phyloP scores from a whole-genome alignment of 2,113 vertebrate species.

The Oncorhynchus kisutch region DNA sequence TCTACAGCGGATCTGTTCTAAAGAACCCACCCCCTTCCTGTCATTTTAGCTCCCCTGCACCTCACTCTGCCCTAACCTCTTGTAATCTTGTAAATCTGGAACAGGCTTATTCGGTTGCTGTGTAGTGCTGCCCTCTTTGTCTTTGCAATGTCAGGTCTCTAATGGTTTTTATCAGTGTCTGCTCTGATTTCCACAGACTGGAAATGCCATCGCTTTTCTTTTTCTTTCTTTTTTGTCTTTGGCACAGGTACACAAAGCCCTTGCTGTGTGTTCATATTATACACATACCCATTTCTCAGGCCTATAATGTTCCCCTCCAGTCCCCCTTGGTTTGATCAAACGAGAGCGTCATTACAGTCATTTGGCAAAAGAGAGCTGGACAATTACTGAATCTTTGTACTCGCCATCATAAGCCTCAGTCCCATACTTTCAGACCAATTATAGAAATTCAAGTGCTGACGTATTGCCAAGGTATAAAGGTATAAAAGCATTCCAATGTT shows the following conservation, averaged over 20 bases:
- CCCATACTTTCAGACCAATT: background rate
- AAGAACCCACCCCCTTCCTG: background rate
- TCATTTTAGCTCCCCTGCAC: background rate
- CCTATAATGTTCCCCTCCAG: background rate
- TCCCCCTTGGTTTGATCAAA: constrained; percentile 1
- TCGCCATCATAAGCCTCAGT: background rate
- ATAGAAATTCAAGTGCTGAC: background rate
- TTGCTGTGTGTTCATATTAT: background rate
- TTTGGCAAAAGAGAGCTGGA: constrained; percentile 7
- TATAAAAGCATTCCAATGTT: too few species aligned
- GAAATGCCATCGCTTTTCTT: background rate
- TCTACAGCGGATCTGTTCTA: background rate
- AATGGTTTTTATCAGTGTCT: background rate
- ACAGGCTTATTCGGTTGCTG: background rate
- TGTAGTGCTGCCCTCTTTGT: background rate
- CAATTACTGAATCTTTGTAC: constrained; percentile 18
- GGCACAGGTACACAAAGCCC: background rate
- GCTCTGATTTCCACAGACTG: background rate
- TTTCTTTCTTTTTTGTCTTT: background rate
- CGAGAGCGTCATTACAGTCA: constrained; percentile 1
- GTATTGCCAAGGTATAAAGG: background rate
- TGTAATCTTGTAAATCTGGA: constrained; percentile 12
- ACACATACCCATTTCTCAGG: background rate
- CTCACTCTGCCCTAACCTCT: background rate
- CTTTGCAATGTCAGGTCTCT: background rate